Base-by-base conservation (phyloP, 2,888 invertebrate species). In the Pteria penguin region DNA sequence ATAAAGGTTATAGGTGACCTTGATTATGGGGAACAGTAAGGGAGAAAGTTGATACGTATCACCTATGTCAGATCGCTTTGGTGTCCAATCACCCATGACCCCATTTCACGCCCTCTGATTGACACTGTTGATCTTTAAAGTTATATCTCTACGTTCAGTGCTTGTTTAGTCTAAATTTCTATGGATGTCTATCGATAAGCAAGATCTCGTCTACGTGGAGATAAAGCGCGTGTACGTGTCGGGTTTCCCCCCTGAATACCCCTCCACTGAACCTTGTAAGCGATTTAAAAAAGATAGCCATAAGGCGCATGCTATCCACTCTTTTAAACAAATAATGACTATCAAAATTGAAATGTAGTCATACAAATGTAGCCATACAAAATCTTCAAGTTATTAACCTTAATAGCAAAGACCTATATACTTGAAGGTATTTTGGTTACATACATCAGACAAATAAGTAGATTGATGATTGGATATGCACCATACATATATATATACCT, bases 1-100 rank as follows among this genome's bases (percentile, higher is more conserved):
- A 70, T 32, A 68, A 61, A 72, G 72, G 72, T 68, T 31, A 55
- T 65, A 67, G 31, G 26, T 60, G 60, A 61, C 66, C 70, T 66
- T 57, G 70, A 66, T 52, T 62, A 62, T 4, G 76, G 60, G 72
- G 76, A 76, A 54, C 72, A 52, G 54, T 18, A 22, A 36, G 55
- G 76, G 76, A 67, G 45, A 14, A 52, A 72, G 24, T 52, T 55
- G 69, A 65, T 14, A 14, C 11, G 18, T 11, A 54, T 36, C 32
- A 27, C 22, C 14, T 54, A 63, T 70, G 68, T 33, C 58, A 33
- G 60, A 58, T 32, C 45, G 22, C 52, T 70, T 57, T 62, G 52
- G 63, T 32, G 54, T 27, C 67, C 62, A 69, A 72, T 69, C 63
- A 68, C 62, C 68, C 60, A 54, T 27, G 68, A 63, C 69, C 32